phyloP scores from a whole-genome alignment of 2,797 vertebrate species.

The Hipposideros larvatus region DNA sequence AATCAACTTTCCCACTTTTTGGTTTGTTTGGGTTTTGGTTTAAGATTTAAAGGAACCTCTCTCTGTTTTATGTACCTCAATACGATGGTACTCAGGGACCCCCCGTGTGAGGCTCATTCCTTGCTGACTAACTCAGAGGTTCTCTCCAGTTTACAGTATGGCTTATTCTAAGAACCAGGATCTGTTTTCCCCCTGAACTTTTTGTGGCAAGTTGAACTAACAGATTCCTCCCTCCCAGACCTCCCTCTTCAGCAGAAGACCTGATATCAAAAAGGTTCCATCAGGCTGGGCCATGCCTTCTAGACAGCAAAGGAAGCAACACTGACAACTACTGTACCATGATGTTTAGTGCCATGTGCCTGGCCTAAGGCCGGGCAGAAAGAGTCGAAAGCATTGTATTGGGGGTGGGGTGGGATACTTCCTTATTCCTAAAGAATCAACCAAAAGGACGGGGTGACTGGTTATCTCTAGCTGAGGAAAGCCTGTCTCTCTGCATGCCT shows the following conservation, averaged over 20 bases:
- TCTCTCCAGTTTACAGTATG: not conserved
- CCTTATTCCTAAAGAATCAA: not conserved
- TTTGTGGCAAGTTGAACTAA: not conserved
- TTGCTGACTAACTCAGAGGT: not conserved
- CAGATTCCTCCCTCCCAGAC: not conserved
- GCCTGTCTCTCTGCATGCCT: not conserved
- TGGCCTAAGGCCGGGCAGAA: not conserved
- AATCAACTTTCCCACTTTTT: not conserved
- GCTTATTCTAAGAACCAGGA: not conserved
- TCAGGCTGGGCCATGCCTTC: not conserved
- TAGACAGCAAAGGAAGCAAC: not conserved
- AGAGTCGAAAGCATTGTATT: not conserved
- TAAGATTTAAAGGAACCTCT: conserved; percentile 15
- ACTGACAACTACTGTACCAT: not conserved
- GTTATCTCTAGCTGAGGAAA: not conserved
- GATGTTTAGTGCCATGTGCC: too few species aligned
- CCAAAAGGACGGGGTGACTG: not conserved
- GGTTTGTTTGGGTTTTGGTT: not conserved
- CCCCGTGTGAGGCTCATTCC: not conserved
- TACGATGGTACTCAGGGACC: not conserved
- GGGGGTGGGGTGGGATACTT: not conserved
- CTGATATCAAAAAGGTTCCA: not conserved
- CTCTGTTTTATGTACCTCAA: not conserved
- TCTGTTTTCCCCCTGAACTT: not conserved
- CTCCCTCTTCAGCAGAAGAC: not conserved